A percentile compares a stretch with the other conserved stretches of the same genome.
Evolutionary conservation across 2,113 vertebrate species (phyloP).

Genomic region (Cyphomyrus plagiostoma): DNA sequence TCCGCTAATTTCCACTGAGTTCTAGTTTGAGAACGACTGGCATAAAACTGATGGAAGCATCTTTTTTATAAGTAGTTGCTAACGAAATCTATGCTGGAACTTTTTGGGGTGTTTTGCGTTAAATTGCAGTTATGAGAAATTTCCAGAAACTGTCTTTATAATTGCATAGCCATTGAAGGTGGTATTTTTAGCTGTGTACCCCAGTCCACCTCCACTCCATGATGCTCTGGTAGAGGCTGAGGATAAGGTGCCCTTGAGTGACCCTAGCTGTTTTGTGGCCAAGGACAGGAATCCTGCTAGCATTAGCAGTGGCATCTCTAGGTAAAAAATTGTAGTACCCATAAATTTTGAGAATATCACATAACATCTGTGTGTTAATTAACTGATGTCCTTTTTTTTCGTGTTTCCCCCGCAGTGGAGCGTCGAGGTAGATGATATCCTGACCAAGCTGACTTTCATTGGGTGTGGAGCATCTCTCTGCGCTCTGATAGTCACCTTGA

Average conservation of each 20-base stretch:
- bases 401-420: slow-evolving; percentile 54
- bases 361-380: slow-evolving; percentile 19
- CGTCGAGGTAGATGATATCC: slow-evolving; percentile 56
- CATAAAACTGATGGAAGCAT: background rate
- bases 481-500: slow-evolving; percentile 67
- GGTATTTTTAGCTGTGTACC: background rate
- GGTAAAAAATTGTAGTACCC: background rate
- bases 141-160: background rate
- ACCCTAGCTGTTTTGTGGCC: background rate
- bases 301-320: background rate
- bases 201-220: background rate
- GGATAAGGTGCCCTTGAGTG: background rate
- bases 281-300: background rate
- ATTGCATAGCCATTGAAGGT: background rate
- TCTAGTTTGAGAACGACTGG: background rate
- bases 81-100: background rate
- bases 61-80: background rate
- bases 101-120: background rate
- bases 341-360: background rate
- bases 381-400: slow-evolving; percentile 4
- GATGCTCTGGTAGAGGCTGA: background rate
- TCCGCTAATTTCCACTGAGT: no score
- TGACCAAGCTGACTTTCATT: slow-evolving; percentile 71
- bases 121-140: background rate
- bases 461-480: slow-evolving; percentile 69